phyloP scores from a whole-genome alignment of 1,140 invertebrate genomes.

The Sminthurides bifidus region DNA sequence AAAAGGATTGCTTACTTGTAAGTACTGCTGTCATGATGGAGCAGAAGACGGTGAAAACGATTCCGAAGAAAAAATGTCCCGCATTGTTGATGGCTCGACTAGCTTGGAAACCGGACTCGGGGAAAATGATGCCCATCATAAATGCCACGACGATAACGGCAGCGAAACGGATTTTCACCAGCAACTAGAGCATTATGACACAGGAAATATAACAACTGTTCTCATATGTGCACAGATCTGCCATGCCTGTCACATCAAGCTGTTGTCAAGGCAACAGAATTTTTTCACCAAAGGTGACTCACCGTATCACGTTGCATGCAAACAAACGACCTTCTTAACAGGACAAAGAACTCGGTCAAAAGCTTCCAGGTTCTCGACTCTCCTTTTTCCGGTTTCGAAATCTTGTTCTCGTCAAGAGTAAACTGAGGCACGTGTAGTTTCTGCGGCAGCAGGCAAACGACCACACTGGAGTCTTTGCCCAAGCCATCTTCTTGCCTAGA shows the following conservation, averaged over 20 bases:
- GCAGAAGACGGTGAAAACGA: conserved; percentile 91
- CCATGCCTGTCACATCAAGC: too few relatives aligned
- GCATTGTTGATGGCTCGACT: conserved; percentile 85
- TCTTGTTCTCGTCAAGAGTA: conserved; percentile 3
- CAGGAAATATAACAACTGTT: too few relatives aligned
- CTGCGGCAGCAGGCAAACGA: conserved; percentile 9
- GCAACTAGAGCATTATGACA: too few relatives aligned
- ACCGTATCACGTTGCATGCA: conserved; percentile 75
- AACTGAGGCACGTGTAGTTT: too few relatives aligned
- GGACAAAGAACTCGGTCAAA: conserved; percentile 71
- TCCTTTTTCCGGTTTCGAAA: conserved; percentile 4
- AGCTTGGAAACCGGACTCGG: conserved; percentile 82
- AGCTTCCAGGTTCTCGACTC: conserved; percentile 17
- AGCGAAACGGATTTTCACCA: conserved; percentile 78
- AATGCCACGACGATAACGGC: conserved; percentile 72
- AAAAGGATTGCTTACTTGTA: conserved; percentile 93
- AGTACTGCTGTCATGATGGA: conserved; percentile 94
- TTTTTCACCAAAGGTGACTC: too few relatives aligned
- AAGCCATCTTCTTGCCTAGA: conserved; percentile 11
- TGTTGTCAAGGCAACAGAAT: too few relatives aligned
- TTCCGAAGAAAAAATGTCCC: conserved; percentile 85
- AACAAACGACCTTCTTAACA: conserved; percentile 73
- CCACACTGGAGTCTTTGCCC: too few relatives aligned
- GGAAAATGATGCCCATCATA: conserved; percentile 81
- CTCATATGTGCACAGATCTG: too few relatives aligned